Percentiles rank a stretch among this genome's conserved stretches.
These are phyloP conservation scores for Toxostoma redivivum DNA, from an alignment of 2,113 vertebrate genomes.

Conservation along the genomic window DNA sequence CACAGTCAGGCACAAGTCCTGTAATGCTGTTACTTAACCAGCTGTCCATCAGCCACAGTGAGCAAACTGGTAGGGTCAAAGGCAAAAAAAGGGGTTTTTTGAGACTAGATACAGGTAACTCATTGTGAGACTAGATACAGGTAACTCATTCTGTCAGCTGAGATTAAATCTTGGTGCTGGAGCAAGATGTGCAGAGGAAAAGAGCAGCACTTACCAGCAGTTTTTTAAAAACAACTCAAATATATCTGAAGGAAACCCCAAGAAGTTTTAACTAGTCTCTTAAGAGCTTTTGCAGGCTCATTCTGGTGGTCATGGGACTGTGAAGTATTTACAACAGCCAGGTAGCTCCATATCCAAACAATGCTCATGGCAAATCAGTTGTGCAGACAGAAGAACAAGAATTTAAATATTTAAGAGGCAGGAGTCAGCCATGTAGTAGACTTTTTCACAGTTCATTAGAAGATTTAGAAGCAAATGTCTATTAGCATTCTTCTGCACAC, in stretches of 20 bases:
- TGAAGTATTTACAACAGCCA: not conserved
- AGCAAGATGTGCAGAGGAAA: fast-evolving
- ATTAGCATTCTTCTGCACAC: conserved; percentile 60
- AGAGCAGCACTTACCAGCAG: not conserved
- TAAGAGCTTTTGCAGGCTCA: not conserved
- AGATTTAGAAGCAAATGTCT: conserved; percentile 24
- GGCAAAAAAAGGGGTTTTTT: not conserved
- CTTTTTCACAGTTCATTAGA: conserved; percentile 40
- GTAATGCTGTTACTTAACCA: too few relatives aligned
- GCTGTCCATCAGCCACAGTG: not conserved
- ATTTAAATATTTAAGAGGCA: conserved; percentile 55
- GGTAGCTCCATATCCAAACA: not conserved
- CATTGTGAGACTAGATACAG: not conserved
- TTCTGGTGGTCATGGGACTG: not conserved
- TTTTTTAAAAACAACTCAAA: not conserved
- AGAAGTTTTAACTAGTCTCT: not conserved
- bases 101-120: not conserved
- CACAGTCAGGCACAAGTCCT: not conserved
- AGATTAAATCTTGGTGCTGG: not conserved
- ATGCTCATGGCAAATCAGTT: not conserved
- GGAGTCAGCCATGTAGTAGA: conserved; percentile 34
- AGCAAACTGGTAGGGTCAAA: not conserved
- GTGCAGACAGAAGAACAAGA: not conserved
- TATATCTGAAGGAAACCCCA: not conserved
- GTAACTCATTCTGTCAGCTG: not conserved